Evolutionary conservation across 92 coral and sea anemone species (phyloP).

Genomic region (Nematostella vectensis): DNA sequence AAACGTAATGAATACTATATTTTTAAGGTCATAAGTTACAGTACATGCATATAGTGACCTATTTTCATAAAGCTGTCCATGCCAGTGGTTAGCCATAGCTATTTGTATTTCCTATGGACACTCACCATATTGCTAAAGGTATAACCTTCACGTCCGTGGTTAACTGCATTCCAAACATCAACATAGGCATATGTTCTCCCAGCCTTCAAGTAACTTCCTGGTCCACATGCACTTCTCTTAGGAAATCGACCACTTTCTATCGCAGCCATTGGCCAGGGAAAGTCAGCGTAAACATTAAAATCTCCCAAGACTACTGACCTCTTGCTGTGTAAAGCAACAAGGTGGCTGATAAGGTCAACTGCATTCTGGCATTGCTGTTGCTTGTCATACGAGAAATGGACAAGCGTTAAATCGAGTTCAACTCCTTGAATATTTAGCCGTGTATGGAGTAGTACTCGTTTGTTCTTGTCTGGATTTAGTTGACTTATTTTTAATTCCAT

Average conservation of each 20-base stretch:
- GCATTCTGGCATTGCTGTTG: constrained; percentile 87
- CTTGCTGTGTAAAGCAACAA: constrained; percentile 66
- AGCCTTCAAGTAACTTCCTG: constrained; percentile 29
- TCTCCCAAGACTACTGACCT: constrained; percentile 80
- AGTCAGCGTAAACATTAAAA: constrained; percentile 76
- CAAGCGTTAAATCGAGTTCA: constrained; percentile 63
- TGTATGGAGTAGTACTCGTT: constrained; percentile 64
- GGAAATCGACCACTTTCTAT: constrained; percentile 67
- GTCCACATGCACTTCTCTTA: constrained; percentile 35
- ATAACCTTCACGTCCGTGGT: constrained; percentile 37
- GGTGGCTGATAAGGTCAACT: constrained; percentile 53
- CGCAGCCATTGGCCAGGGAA: constrained; percentile 74
- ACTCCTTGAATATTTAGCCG: constrained; percentile 57
- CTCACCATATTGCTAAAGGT: constrained; percentile 99
- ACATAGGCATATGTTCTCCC: constrained; percentile 69
- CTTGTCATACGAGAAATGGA: constrained; percentile 84
- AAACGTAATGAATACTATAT: too few species aligned
- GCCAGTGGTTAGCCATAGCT: too few species aligned
- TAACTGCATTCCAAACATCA: constrained; percentile 67
- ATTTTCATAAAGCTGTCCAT: too few species aligned
- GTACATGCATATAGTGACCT: background rate
- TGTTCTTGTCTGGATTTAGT: constrained; percentile 51
- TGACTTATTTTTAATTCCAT: constrained; percentile 49
- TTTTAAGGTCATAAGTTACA: background rate
- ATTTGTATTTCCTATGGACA: too few species aligned